These are phyloP conservation scores for Drosophila ohnishii DNA, from an alignment of 1,140 invertebrate genomes.

Conservation along the genomic window DNA sequence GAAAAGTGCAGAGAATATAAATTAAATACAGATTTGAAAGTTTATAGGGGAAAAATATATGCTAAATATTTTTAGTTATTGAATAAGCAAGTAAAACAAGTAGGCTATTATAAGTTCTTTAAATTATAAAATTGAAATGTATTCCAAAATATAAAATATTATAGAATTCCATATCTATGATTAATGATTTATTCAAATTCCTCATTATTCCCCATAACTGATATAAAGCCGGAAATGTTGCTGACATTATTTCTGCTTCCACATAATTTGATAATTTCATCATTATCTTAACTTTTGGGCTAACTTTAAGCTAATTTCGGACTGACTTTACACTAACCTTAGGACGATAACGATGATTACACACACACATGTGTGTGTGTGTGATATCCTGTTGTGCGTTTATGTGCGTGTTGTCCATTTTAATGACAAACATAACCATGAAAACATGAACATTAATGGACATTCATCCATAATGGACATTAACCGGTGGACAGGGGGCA, in stretches of 20 bases:
- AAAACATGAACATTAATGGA: slow-evolving; percentile 65
- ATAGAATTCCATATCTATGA: too few relatives aligned
- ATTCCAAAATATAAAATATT: too few relatives aligned
- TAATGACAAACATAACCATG: slow-evolving; percentile 65
- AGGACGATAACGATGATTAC: slow-evolving; percentile 19
- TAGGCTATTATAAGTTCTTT: not conserved
- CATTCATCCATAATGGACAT: slow-evolving; percentile 64
- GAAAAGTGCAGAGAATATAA: not conserved
- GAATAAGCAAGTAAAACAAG: not conserved
- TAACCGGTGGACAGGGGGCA: slow-evolving; percentile 10
- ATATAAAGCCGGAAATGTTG: not conserved
- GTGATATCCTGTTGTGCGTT: slow-evolving; percentile 33
- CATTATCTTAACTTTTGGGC: not conserved
- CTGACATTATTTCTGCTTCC: not conserved
- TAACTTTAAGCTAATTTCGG: slow-evolving; percentile 16
- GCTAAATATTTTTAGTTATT: not conserved
- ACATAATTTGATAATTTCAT: slow-evolving; percentile 10
- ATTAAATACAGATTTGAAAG: not conserved
- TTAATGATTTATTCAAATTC: not conserved
- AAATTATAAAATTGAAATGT: not conserved
- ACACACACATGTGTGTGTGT: slow-evolving; percentile 12
- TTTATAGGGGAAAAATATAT: not conserved
- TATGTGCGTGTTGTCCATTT: slow-evolving; percentile 53
- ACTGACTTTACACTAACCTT: slow-evolving; percentile 20
- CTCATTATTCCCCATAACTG: not conserved